Base-by-base conservation (phyloP, 2,797 vertebrate genomes). In the Lepus oiostolus region DNA sequence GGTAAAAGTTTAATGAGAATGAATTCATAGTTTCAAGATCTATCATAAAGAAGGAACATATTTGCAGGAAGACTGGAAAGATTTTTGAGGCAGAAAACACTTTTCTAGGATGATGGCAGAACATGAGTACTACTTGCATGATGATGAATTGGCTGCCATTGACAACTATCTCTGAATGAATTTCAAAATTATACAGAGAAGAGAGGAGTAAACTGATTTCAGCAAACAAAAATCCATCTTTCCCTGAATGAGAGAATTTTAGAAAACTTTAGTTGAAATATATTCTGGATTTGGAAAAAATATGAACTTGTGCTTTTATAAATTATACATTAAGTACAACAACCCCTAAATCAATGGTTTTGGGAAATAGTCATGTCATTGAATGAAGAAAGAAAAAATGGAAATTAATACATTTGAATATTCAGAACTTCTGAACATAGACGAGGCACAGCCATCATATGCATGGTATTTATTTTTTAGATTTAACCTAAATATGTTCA, bases 61-160 rank as follows among this genome's bases (percentile, higher is more conserved):
- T 94, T 96, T 71, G 93, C 42, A 86, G 92, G 67, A 81, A 95
- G 95, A 90, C 4, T 89, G 47, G 35, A 96, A 96, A 95, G 67
- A 7, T 80, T 96, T 95, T 85, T 30, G 93, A 92, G 35, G 80
- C 17, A 94, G 63, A 91, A 94, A 95, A 87, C 87, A 68, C 82
- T 76, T 85, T 54, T 93, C 35, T 86, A 38, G 83, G 62, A 79
- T 63, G 47, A 62, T 90, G 47, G 76, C 5, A 86, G 85, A 32
- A 16, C 38, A 6, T 88, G 11, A 76, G 0, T 88, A 5, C 79
- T 90, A 74, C 32, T 10, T 88, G 26, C 67, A 81, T 72, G 32
- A 21, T 72, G 74, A 90, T 14, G 2, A 97, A 95, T 62, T 47
- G 74, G 85, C 24, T 93, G n/a, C 54, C 93, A 94, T 94, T 30